Conservation (phyloP, 1,140 invertebrate species). For the Stegodyphus dumicola region DNA sequence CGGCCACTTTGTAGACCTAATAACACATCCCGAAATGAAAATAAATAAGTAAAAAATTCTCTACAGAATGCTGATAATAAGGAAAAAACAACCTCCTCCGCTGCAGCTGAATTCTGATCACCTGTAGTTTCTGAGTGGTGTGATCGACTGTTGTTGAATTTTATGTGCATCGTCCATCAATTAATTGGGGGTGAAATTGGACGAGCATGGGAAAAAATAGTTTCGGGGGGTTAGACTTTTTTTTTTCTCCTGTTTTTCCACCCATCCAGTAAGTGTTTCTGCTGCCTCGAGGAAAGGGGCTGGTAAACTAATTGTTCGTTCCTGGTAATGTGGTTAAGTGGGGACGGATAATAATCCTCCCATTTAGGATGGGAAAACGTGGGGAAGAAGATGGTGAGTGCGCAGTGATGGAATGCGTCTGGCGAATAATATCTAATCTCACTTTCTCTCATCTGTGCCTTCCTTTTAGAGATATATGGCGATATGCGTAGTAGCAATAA, state of each 20-base stretch:
- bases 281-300: too few relatives aligned
- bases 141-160: background rate
- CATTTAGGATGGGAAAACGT: background rate
- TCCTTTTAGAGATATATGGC: background rate
- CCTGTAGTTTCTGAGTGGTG: background rate
- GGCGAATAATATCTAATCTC: too few relatives aligned
- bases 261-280: too few relatives aligned
- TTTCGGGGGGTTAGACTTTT: background rate
- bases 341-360: too few relatives aligned
- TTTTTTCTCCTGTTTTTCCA: background rate
- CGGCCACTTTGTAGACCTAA: conserved; percentile 36
- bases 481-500: background rate
- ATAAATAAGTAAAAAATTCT: background rate
- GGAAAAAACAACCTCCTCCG: too few relatives aligned
- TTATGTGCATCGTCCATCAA: background rate
- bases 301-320: background rate
- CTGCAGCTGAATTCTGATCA: background rate
- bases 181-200: conserved; percentile 6
- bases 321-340: background rate
- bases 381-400: background rate
- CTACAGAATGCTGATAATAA: too few relatives aligned
- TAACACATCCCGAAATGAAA: conserved; percentile 7
- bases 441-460: background rate
- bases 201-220: conserved; percentile 17
- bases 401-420: background rate